Evolutionary conservation across 2,113 vertebrate species (phyloP).

Genomic region (Corapipo altera): DNA sequence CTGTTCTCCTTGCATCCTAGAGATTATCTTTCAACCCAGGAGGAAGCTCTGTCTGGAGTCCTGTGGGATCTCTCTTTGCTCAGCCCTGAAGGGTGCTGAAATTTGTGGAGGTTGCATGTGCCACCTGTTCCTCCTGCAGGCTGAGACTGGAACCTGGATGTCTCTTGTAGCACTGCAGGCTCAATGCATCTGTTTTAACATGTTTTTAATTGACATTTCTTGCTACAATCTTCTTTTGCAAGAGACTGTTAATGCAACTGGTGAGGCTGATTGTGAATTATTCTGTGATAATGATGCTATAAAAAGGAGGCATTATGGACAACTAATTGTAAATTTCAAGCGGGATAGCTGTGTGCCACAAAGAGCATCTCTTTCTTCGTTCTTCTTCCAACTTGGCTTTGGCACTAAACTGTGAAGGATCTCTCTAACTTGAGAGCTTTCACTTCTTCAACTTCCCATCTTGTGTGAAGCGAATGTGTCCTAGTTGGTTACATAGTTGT

Average conservation of each 20-base stretch:
- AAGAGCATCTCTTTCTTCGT: background rate
- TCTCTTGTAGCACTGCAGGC: background rate
- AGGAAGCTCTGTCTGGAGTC: background rate
- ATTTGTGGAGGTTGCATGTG: background rate
- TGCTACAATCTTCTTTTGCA: background rate
- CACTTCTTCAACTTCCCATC: background rate
- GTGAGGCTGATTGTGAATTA: slow-evolving; percentile 18
- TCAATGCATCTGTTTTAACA: background rate
- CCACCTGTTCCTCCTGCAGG: background rate
- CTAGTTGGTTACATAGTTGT: background rate
- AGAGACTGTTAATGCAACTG: background rate
- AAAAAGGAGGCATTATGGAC: background rate
- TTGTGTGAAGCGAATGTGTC: background rate
- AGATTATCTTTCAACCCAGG: background rate
- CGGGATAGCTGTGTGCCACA: background rate
- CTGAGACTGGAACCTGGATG: background rate
- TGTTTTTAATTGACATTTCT: slow-evolving; percentile 31
- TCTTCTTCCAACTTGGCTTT: background rate
- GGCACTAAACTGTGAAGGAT: background rate
- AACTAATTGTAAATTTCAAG: background rate
- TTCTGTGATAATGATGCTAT: slow-evolving; percentile 4
- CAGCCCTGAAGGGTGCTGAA: background rate
- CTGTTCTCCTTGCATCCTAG: background rate
- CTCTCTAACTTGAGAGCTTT: background rate
- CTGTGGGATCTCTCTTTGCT: background rate